Evolutionary conservation across 1,140 invertebrate genomes (phyloP).

Genomic region (Papilio polyxenes): DNA sequence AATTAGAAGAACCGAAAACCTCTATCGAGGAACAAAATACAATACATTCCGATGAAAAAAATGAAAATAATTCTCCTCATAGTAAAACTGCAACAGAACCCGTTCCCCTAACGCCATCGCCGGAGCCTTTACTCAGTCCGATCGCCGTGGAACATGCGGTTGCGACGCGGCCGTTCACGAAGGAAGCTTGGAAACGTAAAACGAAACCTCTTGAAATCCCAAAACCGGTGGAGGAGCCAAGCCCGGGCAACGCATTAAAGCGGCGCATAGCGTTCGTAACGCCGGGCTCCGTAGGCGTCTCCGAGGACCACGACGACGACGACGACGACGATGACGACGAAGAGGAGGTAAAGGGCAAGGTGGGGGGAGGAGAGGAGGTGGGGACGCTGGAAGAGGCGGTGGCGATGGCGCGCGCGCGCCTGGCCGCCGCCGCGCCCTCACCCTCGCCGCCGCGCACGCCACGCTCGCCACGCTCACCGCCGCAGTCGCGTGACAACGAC

Average conservation of each 20-base stretch:
- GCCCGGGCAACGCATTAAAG: conserved; percentile 69
- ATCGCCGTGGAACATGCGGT: conserved; percentile 76
- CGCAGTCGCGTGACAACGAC: conserved; percentile 68
- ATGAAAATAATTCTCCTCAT: not conserved
- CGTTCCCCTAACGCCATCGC: conserved; percentile 49
- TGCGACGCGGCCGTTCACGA: conserved; percentile 73
- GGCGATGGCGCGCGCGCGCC: conserved; percentile 69
- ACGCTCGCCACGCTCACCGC: conserved; percentile 58
- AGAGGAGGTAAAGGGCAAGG: conserved; percentile 54
- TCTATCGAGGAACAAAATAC: conserved; percentile 5
- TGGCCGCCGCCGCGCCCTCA: conserved; percentile 59
- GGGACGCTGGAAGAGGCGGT: conserved; percentile 77
- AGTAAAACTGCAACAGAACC: conserved; percentile 33
- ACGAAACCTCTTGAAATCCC: conserved; percentile 62
- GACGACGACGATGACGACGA: conserved; percentile 66
- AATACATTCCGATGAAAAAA: not conserved
- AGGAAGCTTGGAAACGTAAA: conserved; percentile 75
- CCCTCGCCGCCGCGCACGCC: conserved; percentile 62
- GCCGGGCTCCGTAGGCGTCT: conserved; percentile 67
- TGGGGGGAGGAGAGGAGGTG: conserved; percentile 75
- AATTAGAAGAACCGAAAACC: conserved; percentile 24
- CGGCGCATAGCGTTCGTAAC: conserved; percentile 74
- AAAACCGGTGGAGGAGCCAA: conserved; percentile 75
- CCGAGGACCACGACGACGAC: conserved; percentile 70
- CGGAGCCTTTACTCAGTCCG: conserved; percentile 59